These are phyloP conservation scores for Metellina segmentata DNA, from an alignment of 2,888 invertebrate genomes.

Conservation along the genomic window DNA sequence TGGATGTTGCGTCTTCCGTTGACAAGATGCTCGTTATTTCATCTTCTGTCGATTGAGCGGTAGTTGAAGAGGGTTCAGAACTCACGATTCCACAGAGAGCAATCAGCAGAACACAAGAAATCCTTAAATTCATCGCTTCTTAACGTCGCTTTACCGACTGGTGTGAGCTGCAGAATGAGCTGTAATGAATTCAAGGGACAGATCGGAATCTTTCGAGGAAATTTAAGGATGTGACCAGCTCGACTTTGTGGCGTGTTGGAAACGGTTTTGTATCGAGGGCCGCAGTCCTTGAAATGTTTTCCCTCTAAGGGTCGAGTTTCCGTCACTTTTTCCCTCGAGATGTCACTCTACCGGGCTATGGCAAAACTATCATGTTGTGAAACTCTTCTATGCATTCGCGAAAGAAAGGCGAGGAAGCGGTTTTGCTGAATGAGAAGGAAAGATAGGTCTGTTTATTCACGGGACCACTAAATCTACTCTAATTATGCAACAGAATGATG, in stretches of 20 bases:
- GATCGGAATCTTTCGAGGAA: not conserved
- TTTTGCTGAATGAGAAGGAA: not conserved
- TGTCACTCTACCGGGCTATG: not conserved
- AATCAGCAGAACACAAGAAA: not conserved
- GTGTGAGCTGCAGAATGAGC: not conserved
- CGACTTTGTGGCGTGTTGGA: not conserved
- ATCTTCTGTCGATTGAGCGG: too few species aligned
- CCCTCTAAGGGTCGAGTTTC: not conserved
- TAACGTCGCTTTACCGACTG: not conserved
- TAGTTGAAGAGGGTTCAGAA: too few species aligned
- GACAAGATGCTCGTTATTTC: too few species aligned
- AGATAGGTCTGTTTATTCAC: not conserved
- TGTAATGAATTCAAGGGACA: not conserved
- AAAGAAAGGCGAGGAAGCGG: not conserved
- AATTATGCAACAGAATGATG: too few species aligned
- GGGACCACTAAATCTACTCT: too few species aligned
- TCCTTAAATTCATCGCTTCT: too few species aligned
- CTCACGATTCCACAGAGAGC: not conserved
- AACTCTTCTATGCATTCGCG: not conserved
- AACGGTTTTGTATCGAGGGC: not conserved
- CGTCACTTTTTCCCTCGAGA: not conserved
- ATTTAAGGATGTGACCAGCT: not conserved
- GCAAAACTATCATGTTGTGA: not conserved
- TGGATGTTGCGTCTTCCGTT: not conserved
- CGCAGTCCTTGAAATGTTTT: not conserved